A percentile compares a stretch with the other conserved stretches of the same genome.
phyloP scores from a whole-genome alignment of 1,140 invertebrate species.

The Kradibia gibbosae region DNA sequence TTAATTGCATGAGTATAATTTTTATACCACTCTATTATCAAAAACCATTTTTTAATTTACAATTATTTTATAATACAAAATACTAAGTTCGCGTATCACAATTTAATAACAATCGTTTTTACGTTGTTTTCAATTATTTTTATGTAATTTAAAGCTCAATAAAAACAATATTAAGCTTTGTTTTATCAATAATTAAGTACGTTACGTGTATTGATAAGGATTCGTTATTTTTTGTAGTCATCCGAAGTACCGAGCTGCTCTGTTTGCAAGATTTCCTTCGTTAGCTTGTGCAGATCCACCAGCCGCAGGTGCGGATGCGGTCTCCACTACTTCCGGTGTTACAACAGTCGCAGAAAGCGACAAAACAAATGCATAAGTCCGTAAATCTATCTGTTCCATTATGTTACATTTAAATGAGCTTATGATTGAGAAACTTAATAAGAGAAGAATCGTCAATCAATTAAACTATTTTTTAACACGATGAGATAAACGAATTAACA shows the following conservation, averaged over 20 bases:
- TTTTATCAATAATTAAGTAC: background rate
- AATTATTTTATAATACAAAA: too few species aligned
- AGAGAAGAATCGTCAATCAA: background rate
- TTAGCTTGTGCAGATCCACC: constrained; percentile 72
- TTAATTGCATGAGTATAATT: too few species aligned
- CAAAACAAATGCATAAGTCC: constrained; percentile 72
- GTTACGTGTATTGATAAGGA: constrained; percentile 62
- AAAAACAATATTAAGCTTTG: background rate
- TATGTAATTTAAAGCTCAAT: too few species aligned
- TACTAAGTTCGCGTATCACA: too few species aligned
- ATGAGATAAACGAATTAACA: too few species aligned
- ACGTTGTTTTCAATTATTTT: too few species aligned
- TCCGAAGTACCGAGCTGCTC: constrained; percentile 82
- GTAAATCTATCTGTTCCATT: background rate
- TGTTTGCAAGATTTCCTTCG: constrained; percentile 81
- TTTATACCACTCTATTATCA: too few species aligned
- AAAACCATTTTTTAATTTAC: too few species aligned
- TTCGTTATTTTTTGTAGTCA: constrained; percentile 74
- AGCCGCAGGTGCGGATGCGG: constrained; percentile 51
- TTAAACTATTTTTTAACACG: background rate
- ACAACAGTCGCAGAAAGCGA: constrained; percentile 68
- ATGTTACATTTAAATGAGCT: background rate
- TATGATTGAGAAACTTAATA: too few species aligned
- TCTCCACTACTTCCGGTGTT: constrained; percentile 62
- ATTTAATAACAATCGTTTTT: too few species aligned